phyloP scores from a whole-genome alignment of 2,797 vertebrate species.

The Denticeps clupeoides region DNA sequence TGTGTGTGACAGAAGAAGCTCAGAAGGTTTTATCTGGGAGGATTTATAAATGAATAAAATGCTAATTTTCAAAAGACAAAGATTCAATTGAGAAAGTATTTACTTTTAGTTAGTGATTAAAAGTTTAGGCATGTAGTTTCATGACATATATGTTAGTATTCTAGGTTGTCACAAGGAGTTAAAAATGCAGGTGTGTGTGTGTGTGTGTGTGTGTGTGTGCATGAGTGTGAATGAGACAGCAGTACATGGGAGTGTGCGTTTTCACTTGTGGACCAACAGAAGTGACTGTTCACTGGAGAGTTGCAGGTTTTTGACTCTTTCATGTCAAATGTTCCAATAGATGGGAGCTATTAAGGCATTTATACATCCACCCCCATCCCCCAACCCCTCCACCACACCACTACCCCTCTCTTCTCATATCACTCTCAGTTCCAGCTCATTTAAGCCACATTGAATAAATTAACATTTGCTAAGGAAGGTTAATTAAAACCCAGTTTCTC shows the following conservation, averaged over 20 bases:
- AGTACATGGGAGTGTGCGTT: neutral
- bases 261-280: neutral
- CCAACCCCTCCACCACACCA: neutral
- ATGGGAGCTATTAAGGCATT: too few relatives aligned
- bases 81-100: too few relatives aligned
- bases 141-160: too few relatives aligned
- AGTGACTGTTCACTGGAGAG: too few relatives aligned
- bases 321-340: too few relatives aligned
- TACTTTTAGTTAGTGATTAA: too few relatives aligned
- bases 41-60: too few relatives aligned
- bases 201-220: neutral
- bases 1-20: neutral
- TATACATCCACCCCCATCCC: neutral
- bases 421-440: slow-evolving; percentile 32
- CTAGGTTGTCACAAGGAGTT: too few relatives aligned
- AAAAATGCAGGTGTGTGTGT: too few relatives aligned
- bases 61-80: too few relatives aligned
- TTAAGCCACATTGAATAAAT: slow-evolving; percentile 44
- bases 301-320: too few relatives aligned
- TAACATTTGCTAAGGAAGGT: slow-evolving; percentile 46
- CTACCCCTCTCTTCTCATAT: neutral
- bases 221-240: neutral
- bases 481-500: slow-evolving; percentile 52
- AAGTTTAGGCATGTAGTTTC: too few relatives aligned
- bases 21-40: neutral